A percentile compares a stretch with the other conserved stretches of the same genome.
phyloP scores from a whole-genome alignment of 2,888 invertebrate genomes.

The Mythimna lalbum region DNA sequence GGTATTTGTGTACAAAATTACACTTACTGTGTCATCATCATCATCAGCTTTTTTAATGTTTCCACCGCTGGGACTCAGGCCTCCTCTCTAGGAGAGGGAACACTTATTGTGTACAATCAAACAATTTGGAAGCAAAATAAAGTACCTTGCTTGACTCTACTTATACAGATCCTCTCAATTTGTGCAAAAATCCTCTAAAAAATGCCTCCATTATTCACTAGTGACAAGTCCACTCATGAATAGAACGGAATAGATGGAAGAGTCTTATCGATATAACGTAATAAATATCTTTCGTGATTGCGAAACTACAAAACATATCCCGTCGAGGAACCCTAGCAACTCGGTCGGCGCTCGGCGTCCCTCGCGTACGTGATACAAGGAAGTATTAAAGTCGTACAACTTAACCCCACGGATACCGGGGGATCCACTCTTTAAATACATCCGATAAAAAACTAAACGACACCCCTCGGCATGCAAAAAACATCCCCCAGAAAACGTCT shows the following conservation, averaged over 20 bases:
- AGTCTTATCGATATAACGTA: constrained; percentile 51
- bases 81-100: no score
- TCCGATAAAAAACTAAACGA: constrained; percentile 89
- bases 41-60: no score
- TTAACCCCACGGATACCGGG: constrained; percentile 81
- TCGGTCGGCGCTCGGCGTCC: constrained; percentile 48
- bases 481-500: constrained; percentile 81
- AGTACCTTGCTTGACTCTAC: background rate
- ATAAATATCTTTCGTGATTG: constrained; percentile 59
- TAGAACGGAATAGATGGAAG: constrained; percentile 13
- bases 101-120: background rate
- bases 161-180: background rate
- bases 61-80: no score
- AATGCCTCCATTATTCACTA: background rate
- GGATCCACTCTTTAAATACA: constrained; percentile 85
- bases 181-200: background rate
- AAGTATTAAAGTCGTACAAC: constrained; percentile 88
- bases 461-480: constrained; percentile 81
- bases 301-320: constrained; percentile 54
- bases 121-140: background rate
- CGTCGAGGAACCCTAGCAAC: constrained; percentile 51
- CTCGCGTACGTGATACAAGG: constrained; percentile 80
- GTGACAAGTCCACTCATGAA: constrained; percentile 7
- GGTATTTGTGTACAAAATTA: background rate
- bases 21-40: no score